Conservation (phyloP, 2,797 vertebrate genomes). For the Peromyscus nudipes region DNA sequence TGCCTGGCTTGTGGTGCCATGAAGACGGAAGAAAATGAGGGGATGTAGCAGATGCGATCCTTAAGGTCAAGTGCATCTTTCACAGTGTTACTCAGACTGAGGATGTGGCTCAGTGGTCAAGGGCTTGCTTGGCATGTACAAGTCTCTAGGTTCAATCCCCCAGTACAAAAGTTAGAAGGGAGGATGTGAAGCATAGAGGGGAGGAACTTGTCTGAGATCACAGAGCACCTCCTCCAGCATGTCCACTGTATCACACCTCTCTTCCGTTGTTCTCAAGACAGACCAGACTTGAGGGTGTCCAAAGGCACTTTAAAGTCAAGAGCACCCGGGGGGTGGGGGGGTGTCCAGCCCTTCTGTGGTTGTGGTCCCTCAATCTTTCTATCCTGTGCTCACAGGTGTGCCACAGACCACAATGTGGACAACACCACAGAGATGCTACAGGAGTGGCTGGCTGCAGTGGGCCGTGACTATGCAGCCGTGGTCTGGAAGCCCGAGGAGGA, state of each 20-base stretch:
- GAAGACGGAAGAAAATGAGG: not conserved
- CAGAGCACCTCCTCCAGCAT: not conserved
- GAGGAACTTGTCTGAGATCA: not conserved
- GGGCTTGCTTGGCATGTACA: not conserved
- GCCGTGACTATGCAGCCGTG: constrained; percentile 92
- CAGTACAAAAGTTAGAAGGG: not conserved
- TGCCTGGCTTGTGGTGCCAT: not conserved
- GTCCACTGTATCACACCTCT: not conserved
- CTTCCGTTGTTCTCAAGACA: not conserved
- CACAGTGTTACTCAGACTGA: not conserved
- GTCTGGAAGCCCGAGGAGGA: constrained; percentile 94
- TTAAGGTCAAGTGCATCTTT: not conserved
- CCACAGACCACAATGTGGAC: constrained; percentile 96
- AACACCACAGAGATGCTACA: constrained; percentile 94
- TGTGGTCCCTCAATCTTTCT: not conserved
- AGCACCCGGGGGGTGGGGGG: not conserved
- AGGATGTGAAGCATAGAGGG: not conserved
- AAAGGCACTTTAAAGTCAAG: not conserved
- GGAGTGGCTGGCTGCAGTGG: constrained; percentile 94
- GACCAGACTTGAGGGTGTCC: not conserved
- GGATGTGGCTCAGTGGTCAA: not conserved
- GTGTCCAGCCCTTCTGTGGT: not conserved
- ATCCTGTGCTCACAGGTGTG: constrained; percentile 90
- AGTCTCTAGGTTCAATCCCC: not conserved
- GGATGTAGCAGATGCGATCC: not conserved